These are phyloP conservation scores for Strix aluco DNA, from an alignment of 2,113 vertebrate genomes.

Conservation along the genomic window DNA sequence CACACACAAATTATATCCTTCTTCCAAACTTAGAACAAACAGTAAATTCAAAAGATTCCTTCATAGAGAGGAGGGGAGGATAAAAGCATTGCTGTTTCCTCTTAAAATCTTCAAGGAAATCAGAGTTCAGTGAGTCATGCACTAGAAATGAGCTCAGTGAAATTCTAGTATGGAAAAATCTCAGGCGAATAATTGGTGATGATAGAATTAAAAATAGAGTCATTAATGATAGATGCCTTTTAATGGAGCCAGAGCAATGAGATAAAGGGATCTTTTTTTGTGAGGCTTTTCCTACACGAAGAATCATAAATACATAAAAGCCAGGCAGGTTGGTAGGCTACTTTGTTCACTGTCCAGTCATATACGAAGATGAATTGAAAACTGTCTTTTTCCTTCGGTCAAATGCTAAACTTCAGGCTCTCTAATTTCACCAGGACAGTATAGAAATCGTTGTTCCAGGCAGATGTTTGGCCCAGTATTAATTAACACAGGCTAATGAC, in stretches of 20 bases:
- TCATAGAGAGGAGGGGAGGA: not conserved
- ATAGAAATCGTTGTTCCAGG: not conserved
- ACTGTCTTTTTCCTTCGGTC: not conserved
- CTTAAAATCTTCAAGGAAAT: slow-evolving; percentile 31
- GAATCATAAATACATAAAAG: not conserved
- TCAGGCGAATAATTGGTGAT: not conserved
- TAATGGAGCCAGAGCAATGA: not conserved
- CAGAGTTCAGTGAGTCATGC: slow-evolving; percentile 17
- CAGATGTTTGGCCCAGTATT: not conserved
- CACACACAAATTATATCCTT: not conserved
- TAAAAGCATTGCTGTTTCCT: slow-evolving; percentile 20
- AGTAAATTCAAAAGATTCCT: not conserved
- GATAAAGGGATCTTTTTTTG: not conserved
- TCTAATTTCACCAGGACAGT: not conserved
- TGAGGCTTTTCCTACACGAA: not conserved
- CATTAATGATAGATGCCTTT: slow-evolving; percentile 22
- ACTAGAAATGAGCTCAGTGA: not conserved
- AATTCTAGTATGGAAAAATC: not conserved
- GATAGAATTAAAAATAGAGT: slow-evolving; percentile 14
- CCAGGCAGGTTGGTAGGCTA: not conserved
- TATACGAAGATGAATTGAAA: not conserved
- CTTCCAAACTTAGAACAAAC: not conserved
- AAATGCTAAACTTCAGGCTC: not conserved
- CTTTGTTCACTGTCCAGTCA: not conserved
- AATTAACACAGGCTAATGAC: not conserved